Percentiles rank a stretch among this genome's conserved stretches.
Evolutionary conservation across 2,113 vertebrate species (phyloP).

Genomic region (Antechinus stuartii): DNA sequence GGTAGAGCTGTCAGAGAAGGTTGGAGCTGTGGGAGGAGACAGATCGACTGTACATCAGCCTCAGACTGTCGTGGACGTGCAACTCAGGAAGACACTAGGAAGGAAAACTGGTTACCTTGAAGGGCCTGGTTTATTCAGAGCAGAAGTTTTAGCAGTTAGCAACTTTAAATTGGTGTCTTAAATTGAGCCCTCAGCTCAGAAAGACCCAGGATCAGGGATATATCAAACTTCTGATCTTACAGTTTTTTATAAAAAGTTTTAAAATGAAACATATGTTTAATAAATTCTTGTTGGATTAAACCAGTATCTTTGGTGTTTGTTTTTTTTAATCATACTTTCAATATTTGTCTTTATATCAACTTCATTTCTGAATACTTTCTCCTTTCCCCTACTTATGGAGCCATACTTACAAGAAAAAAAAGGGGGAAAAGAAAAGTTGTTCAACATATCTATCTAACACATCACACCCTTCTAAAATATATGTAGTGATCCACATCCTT

Average conservation of each 20-base stretch:
- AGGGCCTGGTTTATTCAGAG: background rate
- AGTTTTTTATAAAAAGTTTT: background rate
- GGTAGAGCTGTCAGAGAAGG: conserved; percentile 49
- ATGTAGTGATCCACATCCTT: background rate
- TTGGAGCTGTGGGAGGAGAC: background rate
- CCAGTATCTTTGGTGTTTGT: background rate
- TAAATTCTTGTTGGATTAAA: conserved; percentile 21
- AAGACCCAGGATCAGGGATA: background rate
- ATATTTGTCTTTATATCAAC: background rate
- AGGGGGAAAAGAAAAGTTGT: background rate
- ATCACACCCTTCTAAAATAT: background rate
- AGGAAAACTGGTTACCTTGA: background rate
- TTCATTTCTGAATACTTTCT: background rate
- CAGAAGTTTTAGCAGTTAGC: background rate
- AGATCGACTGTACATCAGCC: background rate
- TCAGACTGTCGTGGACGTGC: background rate
- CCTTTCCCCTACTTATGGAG: background rate
- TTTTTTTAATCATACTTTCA: background rate
- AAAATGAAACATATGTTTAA: conserved; percentile 8
- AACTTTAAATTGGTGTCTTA: background rate
- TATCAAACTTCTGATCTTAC: conserved; percentile 8
- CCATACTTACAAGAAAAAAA: background rate
- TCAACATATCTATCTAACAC: background rate
- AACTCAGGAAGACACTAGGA: background rate
- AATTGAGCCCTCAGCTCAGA: background rate